A percentile compares a stretch with the other conserved stretches of the same genome.
Evolutionary conservation across 2,113 vertebrate genomes (phyloP).

Genomic region (Dipodomys stephensi): DNA sequence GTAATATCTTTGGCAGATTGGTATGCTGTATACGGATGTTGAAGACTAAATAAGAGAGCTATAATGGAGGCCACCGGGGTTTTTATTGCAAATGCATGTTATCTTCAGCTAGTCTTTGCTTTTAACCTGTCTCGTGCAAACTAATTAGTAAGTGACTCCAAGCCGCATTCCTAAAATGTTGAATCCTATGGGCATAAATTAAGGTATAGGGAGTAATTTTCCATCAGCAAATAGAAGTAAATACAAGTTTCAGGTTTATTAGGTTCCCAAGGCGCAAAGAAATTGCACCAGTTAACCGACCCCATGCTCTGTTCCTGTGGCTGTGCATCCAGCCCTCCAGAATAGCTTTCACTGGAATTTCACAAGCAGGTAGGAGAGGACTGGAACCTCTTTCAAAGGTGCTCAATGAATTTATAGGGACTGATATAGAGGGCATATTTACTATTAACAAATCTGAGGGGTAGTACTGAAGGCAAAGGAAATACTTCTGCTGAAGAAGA

Average conservation of each 20-base stretch:
- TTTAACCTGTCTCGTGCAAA: background rate
- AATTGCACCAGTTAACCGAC: background rate
- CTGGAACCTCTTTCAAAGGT: background rate
- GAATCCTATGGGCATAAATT: background rate
- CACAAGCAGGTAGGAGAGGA: background rate
- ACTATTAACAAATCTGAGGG: background rate
- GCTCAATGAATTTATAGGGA: background rate
- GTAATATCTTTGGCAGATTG: constrained; percentile 8
- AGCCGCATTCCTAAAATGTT: background rate
- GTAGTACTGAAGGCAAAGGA: background rate
- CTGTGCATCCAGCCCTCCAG: background rate
- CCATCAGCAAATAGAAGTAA: background rate
- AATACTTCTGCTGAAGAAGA: background rate
- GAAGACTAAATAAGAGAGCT: background rate
- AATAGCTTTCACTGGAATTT: background rate
- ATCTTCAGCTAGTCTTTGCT: background rate
- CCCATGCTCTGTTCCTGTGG: background rate
- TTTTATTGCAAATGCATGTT: background rate
- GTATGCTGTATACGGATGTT: background rate
- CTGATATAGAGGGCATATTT: background rate
- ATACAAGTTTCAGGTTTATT: background rate
- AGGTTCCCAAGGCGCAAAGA: background rate
- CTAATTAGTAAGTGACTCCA: background rate
- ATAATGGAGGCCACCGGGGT: background rate
- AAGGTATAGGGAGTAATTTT: background rate